phyloP scores from a whole-genome alignment of 92 coral and sea anemone genomes.

The Phenganax marumi region DNA sequence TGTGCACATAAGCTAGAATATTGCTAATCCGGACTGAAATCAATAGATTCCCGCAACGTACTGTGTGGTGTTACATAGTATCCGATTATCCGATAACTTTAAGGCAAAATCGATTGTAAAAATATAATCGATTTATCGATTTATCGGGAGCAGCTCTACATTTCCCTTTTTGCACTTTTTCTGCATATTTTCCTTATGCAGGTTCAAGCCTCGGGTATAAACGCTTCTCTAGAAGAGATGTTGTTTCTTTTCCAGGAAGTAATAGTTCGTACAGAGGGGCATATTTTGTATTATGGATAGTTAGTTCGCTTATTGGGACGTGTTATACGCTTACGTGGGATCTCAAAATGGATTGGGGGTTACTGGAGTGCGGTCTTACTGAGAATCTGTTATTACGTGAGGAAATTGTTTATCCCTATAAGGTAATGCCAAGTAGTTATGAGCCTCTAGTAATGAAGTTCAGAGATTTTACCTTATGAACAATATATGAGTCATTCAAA shows the following conservation, averaged over 20 bases:
- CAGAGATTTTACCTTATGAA: no score
- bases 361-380: conserved; percentile 70
- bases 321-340: conserved; percentile 97
- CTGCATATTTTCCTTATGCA: background rate
- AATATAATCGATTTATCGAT: no score
- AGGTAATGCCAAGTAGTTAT: conserved; percentile 54
- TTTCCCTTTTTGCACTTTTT: background rate
- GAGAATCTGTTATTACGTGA: conserved; percentile 82
- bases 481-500: no score
- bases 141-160: background rate
- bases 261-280: conserved; percentile 65
- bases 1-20: no score
- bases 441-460: no score
- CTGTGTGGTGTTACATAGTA: no score
- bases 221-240: background rate
- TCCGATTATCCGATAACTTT: no score
- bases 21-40: no score
- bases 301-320: conserved; percentile 77
- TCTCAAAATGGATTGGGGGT: conserved; percentile 99
- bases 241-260: conserved; percentile 54
- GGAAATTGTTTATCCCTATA: conserved; percentile 86
- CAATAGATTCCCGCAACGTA: no score
- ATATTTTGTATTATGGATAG: conserved; percentile 82
- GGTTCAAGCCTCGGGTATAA: background rate
- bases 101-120: no score